These are phyloP conservation scores for Cottoperca gobio DNA, from an alignment of 2,797 vertebrate species.

Conservation along the genomic window DNA sequence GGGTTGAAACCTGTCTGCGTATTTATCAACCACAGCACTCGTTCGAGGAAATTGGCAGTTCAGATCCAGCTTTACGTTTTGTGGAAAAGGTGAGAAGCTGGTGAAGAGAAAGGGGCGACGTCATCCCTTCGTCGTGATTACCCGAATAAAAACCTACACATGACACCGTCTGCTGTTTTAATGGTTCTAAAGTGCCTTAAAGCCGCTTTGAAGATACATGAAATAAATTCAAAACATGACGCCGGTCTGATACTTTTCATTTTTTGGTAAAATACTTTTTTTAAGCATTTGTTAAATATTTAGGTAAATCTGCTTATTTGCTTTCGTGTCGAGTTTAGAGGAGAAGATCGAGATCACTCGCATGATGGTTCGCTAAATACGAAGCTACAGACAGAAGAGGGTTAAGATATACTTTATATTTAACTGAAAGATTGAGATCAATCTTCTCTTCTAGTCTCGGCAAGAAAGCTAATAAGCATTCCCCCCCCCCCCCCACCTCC, in stretches of 20 bases:
- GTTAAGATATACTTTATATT: not conserved
- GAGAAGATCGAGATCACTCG: too few species aligned
- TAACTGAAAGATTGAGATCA: not conserved
- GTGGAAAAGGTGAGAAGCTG: not conserved
- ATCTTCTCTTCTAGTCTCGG: not conserved
- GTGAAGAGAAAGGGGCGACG: not conserved
- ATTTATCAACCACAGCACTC: not conserved
- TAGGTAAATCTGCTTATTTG: not conserved
- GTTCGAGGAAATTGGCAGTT: not conserved
- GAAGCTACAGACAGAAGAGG: not conserved
- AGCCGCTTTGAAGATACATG: conserved; percentile 12
- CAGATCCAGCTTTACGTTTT: not conserved
- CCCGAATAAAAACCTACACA: not conserved
- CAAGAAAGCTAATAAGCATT: not conserved
- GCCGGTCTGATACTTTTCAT: not conserved
- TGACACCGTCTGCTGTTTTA: not conserved
- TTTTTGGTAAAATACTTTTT: not conserved
- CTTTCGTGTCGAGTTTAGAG: not conserved
- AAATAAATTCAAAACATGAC: conserved; percentile 2
- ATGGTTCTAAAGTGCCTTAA: conserved; percentile 27
- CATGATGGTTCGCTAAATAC: not conserved
- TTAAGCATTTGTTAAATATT: not conserved
- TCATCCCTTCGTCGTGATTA: not conserved
- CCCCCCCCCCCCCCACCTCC: too few species aligned
- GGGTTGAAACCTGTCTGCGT: not conserved